Conservation (phyloP, 2,888 invertebrate genomes). For the Chaitophorus viminalis region DNA sequence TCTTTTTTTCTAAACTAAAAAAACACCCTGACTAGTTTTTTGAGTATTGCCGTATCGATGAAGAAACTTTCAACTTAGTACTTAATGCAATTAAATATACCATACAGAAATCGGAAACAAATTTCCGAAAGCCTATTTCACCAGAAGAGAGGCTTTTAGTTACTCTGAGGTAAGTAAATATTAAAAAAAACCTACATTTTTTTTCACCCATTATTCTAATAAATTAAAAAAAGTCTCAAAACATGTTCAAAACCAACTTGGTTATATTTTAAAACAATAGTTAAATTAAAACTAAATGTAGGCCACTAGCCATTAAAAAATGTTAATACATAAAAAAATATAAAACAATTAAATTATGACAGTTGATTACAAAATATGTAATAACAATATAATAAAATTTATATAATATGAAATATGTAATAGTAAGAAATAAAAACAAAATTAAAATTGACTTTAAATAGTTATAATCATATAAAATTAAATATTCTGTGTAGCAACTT, state of each 20-base stretch:
- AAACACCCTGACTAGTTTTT: neutral
- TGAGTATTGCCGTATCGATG: neutral
- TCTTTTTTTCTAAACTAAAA: too few species aligned
- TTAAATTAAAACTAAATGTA: neutral
- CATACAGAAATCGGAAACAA: neutral
- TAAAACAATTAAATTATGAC: neutral
- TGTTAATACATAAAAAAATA: neutral
- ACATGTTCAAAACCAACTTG: neutral
- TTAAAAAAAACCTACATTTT: neutral
- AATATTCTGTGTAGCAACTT: too few species aligned
- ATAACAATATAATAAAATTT: neutral
- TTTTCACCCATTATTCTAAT: neutral
- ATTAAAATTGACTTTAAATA: too few species aligned
- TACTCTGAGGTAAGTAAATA: neutral
- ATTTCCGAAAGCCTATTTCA: neutral
- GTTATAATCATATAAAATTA: neutral
- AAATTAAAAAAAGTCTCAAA: neutral
- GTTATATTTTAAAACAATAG: neutral
- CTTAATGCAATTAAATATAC: neutral
- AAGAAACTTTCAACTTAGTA: neutral
- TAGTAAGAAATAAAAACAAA: too few species aligned
- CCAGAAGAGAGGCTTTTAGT: neutral
- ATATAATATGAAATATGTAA: too few species aligned
- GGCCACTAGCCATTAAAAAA: neutral
- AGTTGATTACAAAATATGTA: neutral